Conservation (phyloP, 2,797 vertebrate genomes). For the Salarias fasciatus region DNA sequence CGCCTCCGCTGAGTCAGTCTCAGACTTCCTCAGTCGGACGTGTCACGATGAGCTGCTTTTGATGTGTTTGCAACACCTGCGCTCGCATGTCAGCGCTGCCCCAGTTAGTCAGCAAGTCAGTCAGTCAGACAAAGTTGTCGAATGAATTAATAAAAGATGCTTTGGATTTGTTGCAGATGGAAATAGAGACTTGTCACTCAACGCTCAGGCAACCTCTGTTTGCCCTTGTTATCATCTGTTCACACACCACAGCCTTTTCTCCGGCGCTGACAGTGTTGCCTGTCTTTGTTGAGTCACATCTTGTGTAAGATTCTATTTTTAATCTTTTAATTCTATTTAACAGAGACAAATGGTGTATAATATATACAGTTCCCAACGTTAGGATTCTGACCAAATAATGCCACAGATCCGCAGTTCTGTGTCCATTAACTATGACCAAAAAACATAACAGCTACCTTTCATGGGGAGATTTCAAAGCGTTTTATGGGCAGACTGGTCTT, state of each 20-base stretch:
- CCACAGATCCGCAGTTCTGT: background rate
- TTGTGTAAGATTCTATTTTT: background rate
- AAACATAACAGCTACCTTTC: background rate
- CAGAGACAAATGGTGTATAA: background rate
- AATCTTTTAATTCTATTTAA: background rate
- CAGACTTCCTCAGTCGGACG: constrained; percentile 26
- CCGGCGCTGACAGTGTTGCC: background rate
- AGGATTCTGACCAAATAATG: background rate
- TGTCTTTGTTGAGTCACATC: background rate
- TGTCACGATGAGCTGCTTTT: constrained; percentile 29
- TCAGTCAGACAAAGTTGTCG: constrained; percentile 32
- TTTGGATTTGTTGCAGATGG: constrained; percentile 36
- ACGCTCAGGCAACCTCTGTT: constrained; percentile 41
- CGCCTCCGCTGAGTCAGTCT: constrained; percentile 31
- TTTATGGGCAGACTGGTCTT: no score
- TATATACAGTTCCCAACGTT: background rate
- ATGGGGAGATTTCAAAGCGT: no score
- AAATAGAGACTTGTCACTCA: constrained; percentile 54
- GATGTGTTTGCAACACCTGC: constrained; percentile 30
- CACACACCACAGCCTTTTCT: constrained; percentile 17
- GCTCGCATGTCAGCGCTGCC: constrained; percentile 19
- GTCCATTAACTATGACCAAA: background rate
- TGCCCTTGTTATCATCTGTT: constrained; percentile 54
- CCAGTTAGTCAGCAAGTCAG: constrained; percentile 41
- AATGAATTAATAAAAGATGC: constrained; percentile 46